phyloP scores from a whole-genome alignment of 2,888 invertebrate genomes.

The Tiliacea aurago region DNA sequence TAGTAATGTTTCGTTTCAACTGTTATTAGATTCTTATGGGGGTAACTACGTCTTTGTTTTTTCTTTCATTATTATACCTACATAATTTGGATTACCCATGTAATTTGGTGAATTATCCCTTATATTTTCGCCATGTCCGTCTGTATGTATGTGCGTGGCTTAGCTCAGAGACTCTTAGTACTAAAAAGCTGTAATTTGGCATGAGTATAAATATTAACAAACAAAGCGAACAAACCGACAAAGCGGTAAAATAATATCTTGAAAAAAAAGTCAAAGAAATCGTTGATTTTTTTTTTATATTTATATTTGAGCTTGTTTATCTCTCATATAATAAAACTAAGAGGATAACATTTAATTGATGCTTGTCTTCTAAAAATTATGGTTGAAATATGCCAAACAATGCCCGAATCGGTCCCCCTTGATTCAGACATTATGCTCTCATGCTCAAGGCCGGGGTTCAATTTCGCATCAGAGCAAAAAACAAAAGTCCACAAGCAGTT shows the following conservation, averaged over 20 bases:
- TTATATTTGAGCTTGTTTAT: not conserved
- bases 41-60: not conserved
- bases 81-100: not conserved
- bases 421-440: not conserved
- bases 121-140: no score
- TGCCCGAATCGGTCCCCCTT: not conserved
- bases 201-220: no score
- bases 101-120: not conserved
- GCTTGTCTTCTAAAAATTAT: not conserved
- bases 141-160: no score
- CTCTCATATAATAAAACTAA: not conserved
- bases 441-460: conserved; percentile 9
- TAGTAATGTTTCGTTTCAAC: conserved; percentile 39
- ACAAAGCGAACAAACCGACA: no score
- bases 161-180: no score
- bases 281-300: not conserved
- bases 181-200: no score
- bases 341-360: not conserved
- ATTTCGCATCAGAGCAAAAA: conserved; percentile 2
- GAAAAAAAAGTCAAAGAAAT: no score
- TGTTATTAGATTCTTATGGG: conserved; percentile 7
- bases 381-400: conserved; percentile 13
- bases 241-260: no score
- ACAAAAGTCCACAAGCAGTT: conserved; percentile 11
- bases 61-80: not conserved